Evolutionary conservation across 2,888 invertebrate species (phyloP), one percentile per base, ranked within the genome.

Genomic region (Prenolepis imparis): DNA sequence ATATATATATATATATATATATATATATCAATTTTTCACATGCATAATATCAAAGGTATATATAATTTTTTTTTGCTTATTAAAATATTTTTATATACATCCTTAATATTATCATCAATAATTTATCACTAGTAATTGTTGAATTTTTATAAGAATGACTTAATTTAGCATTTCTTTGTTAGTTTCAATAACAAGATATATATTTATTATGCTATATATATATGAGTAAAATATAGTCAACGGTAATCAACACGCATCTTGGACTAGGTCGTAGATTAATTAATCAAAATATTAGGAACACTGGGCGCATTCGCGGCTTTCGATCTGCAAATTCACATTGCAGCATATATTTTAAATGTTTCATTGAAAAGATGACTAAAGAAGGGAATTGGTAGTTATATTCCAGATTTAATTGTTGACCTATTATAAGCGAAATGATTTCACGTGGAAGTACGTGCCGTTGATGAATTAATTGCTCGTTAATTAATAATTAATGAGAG

Each of bases 241-340:
- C n/a, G 15, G 15, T 44, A 24, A 39, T 41, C 28, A 48, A 28
- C n/a, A 18, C 21, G 32, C 21, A 41, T 74, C 63, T 15, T 15
- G 61, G 61, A 63, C 44, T 74, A 74, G 44, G 41, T 61, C 32
- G 32, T 21, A 15, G 11, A 63, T 63, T 21, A 63, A 63, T 63
- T 21, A 63, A 28, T 61, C 44, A 15, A 75, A 64, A 36, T 21
- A 52, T 66, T 77, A 77, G 52, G n/a, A 75, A 66, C 67, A 67
- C 67, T 59, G 44, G 21, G 32, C 63, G 15, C 3, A 61, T 61
- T 74, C 15, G 28, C 21, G 9, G 3, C 9, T 72, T 72, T 57
- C n/a, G 57, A 61, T n/a, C 15, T 74, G n/a, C 36, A 24, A 66
- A 75, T 48, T 66, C n/a, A 28, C 4, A 28, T 73, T 18, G n/a